Base-by-base conservation (phyloP, 64 coral and sea anemone species). In the Dendrophyllia cribrosa region DNA sequence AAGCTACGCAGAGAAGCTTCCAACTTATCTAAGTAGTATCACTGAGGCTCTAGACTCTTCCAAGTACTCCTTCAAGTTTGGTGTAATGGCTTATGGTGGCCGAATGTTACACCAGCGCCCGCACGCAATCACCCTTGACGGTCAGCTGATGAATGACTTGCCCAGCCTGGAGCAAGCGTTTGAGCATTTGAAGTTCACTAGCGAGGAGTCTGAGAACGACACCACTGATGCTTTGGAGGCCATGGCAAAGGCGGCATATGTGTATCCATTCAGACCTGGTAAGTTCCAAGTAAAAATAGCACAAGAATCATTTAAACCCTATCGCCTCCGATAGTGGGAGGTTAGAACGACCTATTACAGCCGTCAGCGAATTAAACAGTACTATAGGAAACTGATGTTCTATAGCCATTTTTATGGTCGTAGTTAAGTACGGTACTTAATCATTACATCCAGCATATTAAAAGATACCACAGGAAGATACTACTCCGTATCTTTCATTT, bases 51-150 rank as follows among this genome's bases (percentile, higher is more conserved):
- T 91, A 17, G 55, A 87, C 20, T 74, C 74, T 43, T 0, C 4
- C 24, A 85, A 81, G 50, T 97, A 82, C 50, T 97, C 95, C 19
- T 58, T 97, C 59, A 81, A 83, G 56, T 97, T 97, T 59, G 95
- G 95, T 14, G 88, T 97, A 5, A 86, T 97, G 17, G 90, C 92
- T 72, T 97, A 82, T 59, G 95, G 95, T n/a, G 95, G 95, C 16
- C 89, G 86, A 46, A 9, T 62, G 34, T 51, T 87, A 14, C 95
- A 97, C 66, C 53, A 50, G 16, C 68, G 74, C 17, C 92, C 95
- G 14, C 95, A 97, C n/a, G 26, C 64, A 53, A 89, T 97, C 5
- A 97, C 95, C 22, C 86, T 97, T 59, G 81, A 94, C 49, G 95
- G 95, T 78, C 85, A 97, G 70, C 75, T 91, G 65, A 91, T 97